Percentiles rank a stretch among this genome's conserved stretches.
Conservation (phyloP, 92 coral and sea anemone species). For the Epizoanthus stellaris region DNA sequence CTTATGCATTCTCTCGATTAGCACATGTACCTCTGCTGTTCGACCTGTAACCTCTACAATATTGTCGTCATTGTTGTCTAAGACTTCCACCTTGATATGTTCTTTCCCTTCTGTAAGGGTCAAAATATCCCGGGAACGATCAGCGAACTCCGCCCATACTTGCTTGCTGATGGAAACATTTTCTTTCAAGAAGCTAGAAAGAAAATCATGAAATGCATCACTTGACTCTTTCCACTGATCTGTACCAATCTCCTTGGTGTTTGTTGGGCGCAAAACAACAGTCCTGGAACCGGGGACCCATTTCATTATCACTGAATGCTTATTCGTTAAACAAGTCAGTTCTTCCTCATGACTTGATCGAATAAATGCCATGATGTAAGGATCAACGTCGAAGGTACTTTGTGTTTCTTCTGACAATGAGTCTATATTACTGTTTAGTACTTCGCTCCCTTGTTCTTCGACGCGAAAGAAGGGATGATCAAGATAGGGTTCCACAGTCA, state of each 20-base stretch:
- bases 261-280: background rate
- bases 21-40: slow-evolving; percentile 15
- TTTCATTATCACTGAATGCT: background rate
- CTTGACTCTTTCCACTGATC: background rate
- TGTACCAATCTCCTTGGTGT: background rate
- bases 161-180: background rate
- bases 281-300: background rate
- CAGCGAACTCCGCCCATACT: background rate
- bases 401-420: background rate
- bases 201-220: background rate
- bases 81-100: background rate
- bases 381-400: background rate
- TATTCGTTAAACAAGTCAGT: background rate
- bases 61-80: background rate
- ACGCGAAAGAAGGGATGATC: background rate
- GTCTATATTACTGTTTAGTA: background rate
- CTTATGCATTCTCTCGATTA: slow-evolving; percentile 16
- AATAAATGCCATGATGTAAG: background rate
- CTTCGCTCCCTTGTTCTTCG: background rate
- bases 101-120: background rate
- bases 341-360: background rate
- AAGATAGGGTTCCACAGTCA: background rate
- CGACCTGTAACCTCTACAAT: slow-evolving; percentile 35
- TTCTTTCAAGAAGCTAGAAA: background rate
- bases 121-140: background rate